phyloP scores from a whole-genome alignment of 2,113 vertebrate species.

The Bufo gargarizans region DNA sequence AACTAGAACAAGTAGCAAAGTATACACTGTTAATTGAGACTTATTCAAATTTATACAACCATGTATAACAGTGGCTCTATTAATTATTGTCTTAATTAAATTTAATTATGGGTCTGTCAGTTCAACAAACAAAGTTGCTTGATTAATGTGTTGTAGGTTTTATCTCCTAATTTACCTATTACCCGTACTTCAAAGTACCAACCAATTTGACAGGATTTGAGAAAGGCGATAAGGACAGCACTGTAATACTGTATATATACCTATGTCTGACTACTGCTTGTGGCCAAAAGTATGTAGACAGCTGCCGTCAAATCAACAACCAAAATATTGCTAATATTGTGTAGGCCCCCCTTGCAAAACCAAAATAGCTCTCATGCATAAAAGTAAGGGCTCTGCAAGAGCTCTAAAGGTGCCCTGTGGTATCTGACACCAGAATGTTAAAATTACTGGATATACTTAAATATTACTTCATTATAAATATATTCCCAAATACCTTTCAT shows the following conservation, averaged over 20 bases:
- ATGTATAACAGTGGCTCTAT: not conserved
- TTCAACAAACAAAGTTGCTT: slow-evolving; percentile 15
- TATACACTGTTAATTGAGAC: not conserved
- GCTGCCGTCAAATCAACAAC: too few species aligned
- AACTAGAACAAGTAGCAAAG: not conserved
- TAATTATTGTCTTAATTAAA: slow-evolving; percentile 36
- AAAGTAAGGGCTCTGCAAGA: too few species aligned
- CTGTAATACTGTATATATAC: not conserved
- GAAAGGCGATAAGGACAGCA: not conserved
- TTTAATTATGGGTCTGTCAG: slow-evolving; percentile 27
- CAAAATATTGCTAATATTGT: too few species aligned
- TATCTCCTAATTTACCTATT: not conserved
- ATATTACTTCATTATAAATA: too few species aligned
- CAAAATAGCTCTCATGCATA: too few species aligned
- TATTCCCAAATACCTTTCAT: too few species aligned
- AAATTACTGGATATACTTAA: too few species aligned
- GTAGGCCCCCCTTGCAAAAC: too few species aligned
- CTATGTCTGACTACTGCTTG: not conserved
- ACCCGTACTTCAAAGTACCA: not conserved
- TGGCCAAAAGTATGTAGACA: not conserved
- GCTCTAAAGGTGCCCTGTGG: too few species aligned
- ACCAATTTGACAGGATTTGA: not conserved
- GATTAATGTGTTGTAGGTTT: slow-evolving; percentile 11
- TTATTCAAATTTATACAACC: not conserved
- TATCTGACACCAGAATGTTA: too few species aligned